These are phyloP conservation scores for Drosophila malerkotliana DNA, from an alignment of 1,140 invertebrate genomes.

Conservation along the genomic window DNA sequence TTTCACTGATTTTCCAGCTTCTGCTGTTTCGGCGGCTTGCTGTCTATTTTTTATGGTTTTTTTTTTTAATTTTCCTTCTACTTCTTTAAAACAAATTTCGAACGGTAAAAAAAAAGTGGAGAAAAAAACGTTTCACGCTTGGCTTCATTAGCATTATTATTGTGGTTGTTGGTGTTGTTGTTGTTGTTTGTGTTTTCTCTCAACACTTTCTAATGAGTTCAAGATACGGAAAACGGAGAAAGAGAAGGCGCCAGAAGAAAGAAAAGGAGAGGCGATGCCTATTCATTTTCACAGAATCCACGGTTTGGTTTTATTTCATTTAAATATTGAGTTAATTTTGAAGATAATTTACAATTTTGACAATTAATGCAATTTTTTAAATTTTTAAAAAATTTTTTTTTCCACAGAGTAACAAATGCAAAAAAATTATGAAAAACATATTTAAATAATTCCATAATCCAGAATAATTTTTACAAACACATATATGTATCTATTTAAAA, in stretches of 20 bases:
- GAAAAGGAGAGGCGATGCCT: neutral
- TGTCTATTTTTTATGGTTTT: conserved; percentile 7
- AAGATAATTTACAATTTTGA: no score
- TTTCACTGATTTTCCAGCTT: conserved; percentile 19
- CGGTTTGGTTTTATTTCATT: no score
- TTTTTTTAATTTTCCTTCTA: conserved; percentile 23
- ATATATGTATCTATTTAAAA: no score
- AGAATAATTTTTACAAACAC: no score
- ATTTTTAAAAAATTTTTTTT: no score
- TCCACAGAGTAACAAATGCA: no score
- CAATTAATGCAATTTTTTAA: no score
- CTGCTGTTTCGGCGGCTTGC: conserved; percentile 1
- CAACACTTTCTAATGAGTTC: conserved; percentile 30
- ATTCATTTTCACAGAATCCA: neutral
- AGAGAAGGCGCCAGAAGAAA: neutral
- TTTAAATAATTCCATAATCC: no score
- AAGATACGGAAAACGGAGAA: conserved; percentile 8
- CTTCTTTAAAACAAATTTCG: conserved; percentile 24
- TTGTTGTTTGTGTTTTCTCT: conserved; percentile 20
- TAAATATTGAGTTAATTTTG: no score
- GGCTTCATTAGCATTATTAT: conserved; percentile 40
- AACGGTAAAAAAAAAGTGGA: conserved; percentile 27
- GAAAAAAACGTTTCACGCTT: conserved; percentile 36
- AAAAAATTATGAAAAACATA: no score
- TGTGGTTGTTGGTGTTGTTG: conserved; percentile 1